Conservation (phyloP, 2,113 vertebrate species). For the Bothrops jararaca region DNA sequence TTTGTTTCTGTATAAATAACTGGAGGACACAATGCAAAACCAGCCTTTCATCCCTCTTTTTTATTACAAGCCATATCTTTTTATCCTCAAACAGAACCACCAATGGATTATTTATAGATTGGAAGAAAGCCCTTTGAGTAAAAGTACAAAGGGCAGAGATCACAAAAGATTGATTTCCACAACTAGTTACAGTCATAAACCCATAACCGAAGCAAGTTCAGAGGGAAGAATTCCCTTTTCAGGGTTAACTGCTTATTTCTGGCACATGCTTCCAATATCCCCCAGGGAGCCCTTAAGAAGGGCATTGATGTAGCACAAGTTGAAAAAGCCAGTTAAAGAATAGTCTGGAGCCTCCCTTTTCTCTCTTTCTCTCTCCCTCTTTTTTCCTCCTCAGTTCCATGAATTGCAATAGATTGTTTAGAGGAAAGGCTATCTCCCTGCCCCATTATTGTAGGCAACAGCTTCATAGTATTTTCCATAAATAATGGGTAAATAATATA, state of each 20-base stretch:
- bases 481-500: constrained; percentile 8
- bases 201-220: constrained; percentile 55
- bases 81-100: constrained; percentile 57
- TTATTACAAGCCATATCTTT: constrained; percentile 49
- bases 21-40: constrained; percentile 30
- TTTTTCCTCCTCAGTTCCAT: constrained; percentile 7
- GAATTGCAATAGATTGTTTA: constrained; percentile 14
- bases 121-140: constrained; percentile 52
- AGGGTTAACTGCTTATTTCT: constrained; percentile 60
- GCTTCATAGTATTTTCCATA: neutral
- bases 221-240: constrained; percentile 45
- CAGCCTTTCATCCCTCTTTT: neutral
- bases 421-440: constrained; percentile 15
- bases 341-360: neutral
- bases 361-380: neutral
- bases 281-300: constrained; percentile 38
- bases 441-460: neutral
- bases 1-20: constrained; percentile 50
- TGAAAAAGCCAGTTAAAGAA: constrained; percentile 38
- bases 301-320: constrained; percentile 24
- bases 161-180: constrained; percentile 68
- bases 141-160: constrained; percentile 64
- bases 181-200: constrained; percentile 60
- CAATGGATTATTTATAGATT: constrained; percentile 61
- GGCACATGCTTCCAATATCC: constrained; percentile 34